phyloP scores from a whole-genome alignment of 2,113 vertebrate species.

The Amphilophus citrinellus region DNA sequence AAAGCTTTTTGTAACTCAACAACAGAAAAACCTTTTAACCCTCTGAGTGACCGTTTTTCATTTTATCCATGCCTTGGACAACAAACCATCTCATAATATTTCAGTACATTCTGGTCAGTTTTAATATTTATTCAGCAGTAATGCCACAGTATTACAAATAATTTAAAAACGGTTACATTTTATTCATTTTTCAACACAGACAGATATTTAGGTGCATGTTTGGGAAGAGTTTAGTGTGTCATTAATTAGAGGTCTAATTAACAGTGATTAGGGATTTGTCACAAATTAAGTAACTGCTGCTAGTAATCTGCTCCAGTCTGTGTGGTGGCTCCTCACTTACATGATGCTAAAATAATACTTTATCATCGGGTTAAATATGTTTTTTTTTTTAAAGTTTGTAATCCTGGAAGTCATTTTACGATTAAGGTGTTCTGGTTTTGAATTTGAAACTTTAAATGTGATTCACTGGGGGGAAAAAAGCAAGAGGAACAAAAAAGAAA shows the following conservation, averaged over 20 bases:
- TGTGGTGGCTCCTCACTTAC: no score
- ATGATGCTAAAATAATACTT: no score
- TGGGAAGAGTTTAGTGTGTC: neutral
- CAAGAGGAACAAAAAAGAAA: neutral
- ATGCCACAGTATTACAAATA: neutral
- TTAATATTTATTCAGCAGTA: conserved; percentile 7
- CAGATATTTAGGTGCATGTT: neutral
- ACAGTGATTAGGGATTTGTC: neutral
- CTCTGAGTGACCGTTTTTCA: neutral
- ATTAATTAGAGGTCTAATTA: neutral
- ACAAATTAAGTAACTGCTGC: no score
- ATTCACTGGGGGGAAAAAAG: neutral
- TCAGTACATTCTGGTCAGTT: neutral
- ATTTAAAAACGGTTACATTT: neutral
- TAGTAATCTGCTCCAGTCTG: no score
- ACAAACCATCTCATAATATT: neutral
- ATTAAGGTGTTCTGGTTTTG: neutral
- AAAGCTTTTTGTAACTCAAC: neutral
- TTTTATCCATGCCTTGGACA: neutral
- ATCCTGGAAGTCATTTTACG: neutral
- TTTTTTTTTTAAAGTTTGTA: no score
- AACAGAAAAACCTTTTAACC: no score
- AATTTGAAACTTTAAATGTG: neutral
- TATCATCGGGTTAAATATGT: no score
- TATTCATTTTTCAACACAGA: neutral